Base-by-base conservation (phyloP, 2,113 vertebrate genomes). In the Leptodactylus fuscus region DNA sequence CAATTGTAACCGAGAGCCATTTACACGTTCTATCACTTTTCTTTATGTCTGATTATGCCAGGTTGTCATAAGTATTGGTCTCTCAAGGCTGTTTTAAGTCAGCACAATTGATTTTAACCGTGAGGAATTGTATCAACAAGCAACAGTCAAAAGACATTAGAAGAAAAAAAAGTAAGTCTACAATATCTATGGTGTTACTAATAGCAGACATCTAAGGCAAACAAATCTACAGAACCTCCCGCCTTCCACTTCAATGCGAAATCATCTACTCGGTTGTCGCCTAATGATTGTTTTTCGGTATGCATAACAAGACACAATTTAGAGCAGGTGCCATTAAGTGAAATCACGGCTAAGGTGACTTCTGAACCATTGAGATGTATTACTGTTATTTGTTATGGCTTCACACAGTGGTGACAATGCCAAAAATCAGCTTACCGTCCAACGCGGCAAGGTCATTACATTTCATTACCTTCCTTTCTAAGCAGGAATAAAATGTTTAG, bases 61-160 rank as follows among this genome's bases (percentile, higher is more conserved):
- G 79, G 38, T 67, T 81, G 79, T 81, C 41, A 81, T 67, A 81
- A 22, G 29, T 18, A 67, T 46, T 44, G 60, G 41, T 48, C 79
- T 69, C 60, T 32, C 4, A 22, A 58, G 60, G 24, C 51, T 81
- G 60, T 48, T 81, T 81, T 46, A 67, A 81, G 58, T 27, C 62
- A 71, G 29, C 60, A 49, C 44, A 53, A 36, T 51, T 24, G 65
- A 34, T 70, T 82, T 70, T 70, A 70, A 69, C 62, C 4, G 22
- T 71, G 20, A 82, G 18, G 36, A 71, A 82, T 51, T 71, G 29
- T 71, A 82, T 81, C 78, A 81, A 71, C 67, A 71, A 53, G 81
- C 22, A 53, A 53, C 46, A 82, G 24, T 71, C 44, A 71, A 55
- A 82, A 38, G 32, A 20, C 18, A 67, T 67, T 32, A 81, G 16